Evolutionary conservation across 2,113 vertebrate genomes (phyloP).

Genomic region (Antechinus stuartii): DNA sequence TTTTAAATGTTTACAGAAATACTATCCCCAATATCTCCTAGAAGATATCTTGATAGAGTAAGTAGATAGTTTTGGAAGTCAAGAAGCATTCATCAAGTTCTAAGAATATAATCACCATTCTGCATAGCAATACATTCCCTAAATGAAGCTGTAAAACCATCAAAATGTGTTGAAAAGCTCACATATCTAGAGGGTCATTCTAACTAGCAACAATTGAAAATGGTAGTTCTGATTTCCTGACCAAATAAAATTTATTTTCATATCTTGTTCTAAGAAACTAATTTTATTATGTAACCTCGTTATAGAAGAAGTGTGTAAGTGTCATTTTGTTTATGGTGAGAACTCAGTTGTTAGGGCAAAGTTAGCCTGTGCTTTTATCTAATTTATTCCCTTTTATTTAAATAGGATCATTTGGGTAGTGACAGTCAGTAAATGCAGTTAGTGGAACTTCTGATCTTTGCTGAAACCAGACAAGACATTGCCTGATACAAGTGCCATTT

Average conservation of each 20-base stretch:
- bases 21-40: neutral
- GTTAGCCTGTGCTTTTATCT: slow-evolving; percentile 39
- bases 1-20: slow-evolving; percentile 45
- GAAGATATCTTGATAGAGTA: neutral
- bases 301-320: slow-evolving; percentile 41
- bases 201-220: slow-evolving; percentile 59
- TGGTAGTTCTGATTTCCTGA: slow-evolving; percentile 6
- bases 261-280: slow-evolving; percentile 56
- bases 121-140: fast-evolving
- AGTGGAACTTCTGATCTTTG: slow-evolving; percentile 79
- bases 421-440: slow-evolving; percentile 74
- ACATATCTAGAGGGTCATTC: slow-evolving; percentile 2
- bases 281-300: slow-evolving; percentile 69
- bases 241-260: slow-evolving; percentile 65
- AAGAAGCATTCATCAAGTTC: neutral
- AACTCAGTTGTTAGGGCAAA: slow-evolving; percentile 54
- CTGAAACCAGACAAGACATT: slow-evolving; percentile 67
- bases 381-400: slow-evolving; percentile 73
- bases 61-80: neutral
- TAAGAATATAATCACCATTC: neutral
- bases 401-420: slow-evolving; percentile 77
- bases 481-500: slow-evolving; percentile 68
- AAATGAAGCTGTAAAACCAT: neutral
- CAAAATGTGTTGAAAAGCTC: neutral
- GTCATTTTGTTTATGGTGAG: slow-evolving; percentile 13